phyloP scores from a whole-genome alignment of 2,888 invertebrate genomes.

The Polydrusus cervinus region DNA sequence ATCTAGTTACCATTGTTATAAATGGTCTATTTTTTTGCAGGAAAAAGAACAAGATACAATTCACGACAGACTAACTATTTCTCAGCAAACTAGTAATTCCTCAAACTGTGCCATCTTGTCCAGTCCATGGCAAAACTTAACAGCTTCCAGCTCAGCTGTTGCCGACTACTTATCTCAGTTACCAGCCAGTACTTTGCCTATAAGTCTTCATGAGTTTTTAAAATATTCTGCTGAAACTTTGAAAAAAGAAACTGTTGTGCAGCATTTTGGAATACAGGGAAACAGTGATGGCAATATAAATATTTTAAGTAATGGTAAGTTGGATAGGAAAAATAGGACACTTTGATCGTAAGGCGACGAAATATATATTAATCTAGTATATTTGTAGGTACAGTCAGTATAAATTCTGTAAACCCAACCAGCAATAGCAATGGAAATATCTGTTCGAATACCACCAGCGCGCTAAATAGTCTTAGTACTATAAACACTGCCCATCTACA shows the following conservation, averaged over 20 bases:
- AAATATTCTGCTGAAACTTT: slow-evolving; percentile 87
- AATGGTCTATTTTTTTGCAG: slow-evolving; percentile 41
- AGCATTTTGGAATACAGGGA: slow-evolving; percentile 63
- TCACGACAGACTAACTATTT: slow-evolving; percentile 47
- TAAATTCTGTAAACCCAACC: slow-evolving; percentile 33
- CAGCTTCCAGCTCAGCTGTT: slow-evolving; percentile 81
- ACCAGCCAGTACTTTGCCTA: slow-evolving; percentile 81
- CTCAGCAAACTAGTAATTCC: slow-evolving; percentile 7
- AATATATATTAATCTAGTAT: no score
- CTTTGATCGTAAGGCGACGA: no score
- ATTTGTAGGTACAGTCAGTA: slow-evolving; percentile 39
- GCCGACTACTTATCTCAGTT: slow-evolving; percentile 89
- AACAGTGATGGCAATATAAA: slow-evolving; percentile 63
- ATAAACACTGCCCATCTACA: slow-evolving; percentile 68
- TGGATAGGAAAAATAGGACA: no score
- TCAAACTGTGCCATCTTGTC: slow-evolving; percentile 19
- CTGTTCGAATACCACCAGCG: slow-evolving; percentile 65
- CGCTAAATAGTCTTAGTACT: slow-evolving; percentile 70
- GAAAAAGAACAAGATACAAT: slow-evolving; percentile 48
- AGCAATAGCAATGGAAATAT: slow-evolving; percentile 59
- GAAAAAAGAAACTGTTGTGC: slow-evolving; percentile 79
- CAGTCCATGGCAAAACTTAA: slow-evolving; percentile 78
- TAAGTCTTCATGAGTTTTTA: slow-evolving; percentile 87
- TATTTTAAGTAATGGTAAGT: slow-evolving; percentile 64
- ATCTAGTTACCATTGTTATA: no score